Percentiles rank a stretch among this genome's conserved stretches.
phyloP scores from a whole-genome alignment of 2,888 invertebrate genomes.

The Ormyrus thymus region DNA sequence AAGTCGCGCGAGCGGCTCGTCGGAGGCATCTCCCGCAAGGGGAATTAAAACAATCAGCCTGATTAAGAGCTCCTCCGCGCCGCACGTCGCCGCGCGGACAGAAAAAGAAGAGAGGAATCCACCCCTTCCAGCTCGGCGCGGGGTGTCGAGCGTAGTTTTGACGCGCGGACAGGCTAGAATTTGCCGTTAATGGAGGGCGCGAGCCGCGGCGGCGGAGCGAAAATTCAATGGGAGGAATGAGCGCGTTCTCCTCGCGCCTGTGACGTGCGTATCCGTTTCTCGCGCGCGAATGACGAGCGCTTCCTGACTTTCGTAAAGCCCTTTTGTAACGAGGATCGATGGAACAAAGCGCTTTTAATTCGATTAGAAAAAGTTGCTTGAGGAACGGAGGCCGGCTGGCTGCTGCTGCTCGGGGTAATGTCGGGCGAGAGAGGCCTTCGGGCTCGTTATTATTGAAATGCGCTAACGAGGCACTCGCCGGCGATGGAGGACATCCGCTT shows the following conservation, averaged over 20 bases:
- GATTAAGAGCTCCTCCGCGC: slow-evolving; percentile 33
- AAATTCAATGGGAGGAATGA: too few relatives aligned
- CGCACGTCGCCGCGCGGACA: background rate
- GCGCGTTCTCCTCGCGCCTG: background rate
- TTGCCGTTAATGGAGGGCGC: slow-evolving; percentile 1
- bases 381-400: background rate
- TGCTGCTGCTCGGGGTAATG: background rate
- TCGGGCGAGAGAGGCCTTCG: background rate
- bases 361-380: slow-evolving; percentile 32
- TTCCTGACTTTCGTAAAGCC: slow-evolving; percentile 45
- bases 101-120: background rate
- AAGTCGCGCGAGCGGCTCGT: background rate
- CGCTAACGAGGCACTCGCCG: background rate
- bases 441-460: slow-evolving; percentile 4
- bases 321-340: slow-evolving; percentile 2
- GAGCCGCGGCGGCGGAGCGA: background rate
- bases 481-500: slow-evolving; percentile 5
- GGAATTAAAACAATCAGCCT: slow-evolving; percentile 46
- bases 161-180: slow-evolving; percentile 22
- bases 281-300: background rate
- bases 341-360: slow-evolving; percentile 47
- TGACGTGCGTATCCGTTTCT: slow-evolving; percentile 49
- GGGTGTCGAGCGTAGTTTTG: background rate
- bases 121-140: background rate
- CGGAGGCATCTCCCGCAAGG: background rate